Percentiles rank a stretch among this genome's conserved stretches.
These are phyloP conservation scores for Sceloporus tristichus DNA, from an alignment of 2,113 vertebrate genomes.

Conservation along the genomic window DNA sequence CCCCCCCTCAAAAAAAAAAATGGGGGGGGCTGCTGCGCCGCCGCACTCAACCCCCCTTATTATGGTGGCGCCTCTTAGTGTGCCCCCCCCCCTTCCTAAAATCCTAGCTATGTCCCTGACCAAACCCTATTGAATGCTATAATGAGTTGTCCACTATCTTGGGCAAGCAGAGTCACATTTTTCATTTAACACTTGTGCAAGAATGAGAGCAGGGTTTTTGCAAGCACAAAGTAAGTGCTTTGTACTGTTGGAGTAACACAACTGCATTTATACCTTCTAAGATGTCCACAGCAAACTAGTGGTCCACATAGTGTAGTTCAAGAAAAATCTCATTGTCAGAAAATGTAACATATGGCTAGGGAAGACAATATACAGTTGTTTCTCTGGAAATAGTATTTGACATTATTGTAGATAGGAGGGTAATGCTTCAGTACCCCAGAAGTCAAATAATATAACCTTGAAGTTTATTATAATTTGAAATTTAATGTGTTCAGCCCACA, in stretches of 20 bases:
- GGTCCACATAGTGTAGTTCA: neutral
- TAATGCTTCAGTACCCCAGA: neutral
- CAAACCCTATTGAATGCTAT: no score
- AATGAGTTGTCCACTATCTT: neutral
- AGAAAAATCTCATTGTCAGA: neutral
- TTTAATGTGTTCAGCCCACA: neutral
- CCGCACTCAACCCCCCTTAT: no score
- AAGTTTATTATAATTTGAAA: neutral
- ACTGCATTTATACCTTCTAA: no score
- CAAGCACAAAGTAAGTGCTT: neutral
- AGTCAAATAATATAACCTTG: neutral
- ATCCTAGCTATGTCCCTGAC: no score
- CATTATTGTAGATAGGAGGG: neutral
- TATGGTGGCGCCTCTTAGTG: no score
- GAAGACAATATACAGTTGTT: neutral
- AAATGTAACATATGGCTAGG: neutral
- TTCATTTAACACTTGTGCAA: neutral
- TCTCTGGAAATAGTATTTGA: slow-evolving; percentile 4
- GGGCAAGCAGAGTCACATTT: neutral
- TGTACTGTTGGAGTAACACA: no score
- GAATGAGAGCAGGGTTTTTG: neutral
- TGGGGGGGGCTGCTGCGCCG: no score
- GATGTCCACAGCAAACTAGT: neutral
- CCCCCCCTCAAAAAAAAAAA: no score
- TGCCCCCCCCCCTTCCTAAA: no score